Percentiles rank a stretch among this genome's conserved stretches.
Evolutionary conservation across 2,113 vertebrate species (phyloP).

Genomic region (Sula dactylatra): DNA sequence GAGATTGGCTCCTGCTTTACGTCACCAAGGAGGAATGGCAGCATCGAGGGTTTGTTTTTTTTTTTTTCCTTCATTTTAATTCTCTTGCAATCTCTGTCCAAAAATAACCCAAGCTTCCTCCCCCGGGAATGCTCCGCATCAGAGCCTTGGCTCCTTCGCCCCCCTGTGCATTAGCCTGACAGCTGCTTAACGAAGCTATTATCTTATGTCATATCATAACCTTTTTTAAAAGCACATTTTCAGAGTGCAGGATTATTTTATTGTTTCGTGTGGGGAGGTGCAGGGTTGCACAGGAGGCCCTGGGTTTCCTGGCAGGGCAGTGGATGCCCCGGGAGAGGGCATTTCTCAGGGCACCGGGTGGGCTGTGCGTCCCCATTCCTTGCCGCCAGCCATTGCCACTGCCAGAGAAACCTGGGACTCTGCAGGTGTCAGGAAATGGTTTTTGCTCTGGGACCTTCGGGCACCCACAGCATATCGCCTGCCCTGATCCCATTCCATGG

Average conservation of each 20-base stretch:
- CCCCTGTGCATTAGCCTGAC: neutral
- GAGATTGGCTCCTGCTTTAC: neutral
- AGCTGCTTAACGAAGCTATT: constrained; percentile 12
- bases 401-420: neutral
- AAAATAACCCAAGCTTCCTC: constrained; percentile 33
- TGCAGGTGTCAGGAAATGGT: accelerated
- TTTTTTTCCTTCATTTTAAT: neutral
- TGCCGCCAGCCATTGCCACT: accelerated
- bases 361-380: neutral
- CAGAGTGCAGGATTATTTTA: neutral
- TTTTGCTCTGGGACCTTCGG: neutral
- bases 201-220: neutral
- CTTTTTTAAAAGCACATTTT: neutral
- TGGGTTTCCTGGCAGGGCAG: neutral
- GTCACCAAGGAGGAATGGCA: neutral
- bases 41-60: neutral
- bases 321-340: neutral
- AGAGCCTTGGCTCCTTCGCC: constrained; percentile 1
- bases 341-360: neutral
- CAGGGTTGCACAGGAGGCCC: neutral
- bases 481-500: neutral
- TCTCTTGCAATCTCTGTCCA: constrained; percentile 26
- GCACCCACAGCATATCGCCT: neutral
- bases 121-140: neutral
- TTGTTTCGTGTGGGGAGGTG: neutral